Evolutionary conservation across 2,888 invertebrate genomes (phyloP), one percentile per base, ranked within the genome.

Genomic region (Coelinius sp.): DNA sequence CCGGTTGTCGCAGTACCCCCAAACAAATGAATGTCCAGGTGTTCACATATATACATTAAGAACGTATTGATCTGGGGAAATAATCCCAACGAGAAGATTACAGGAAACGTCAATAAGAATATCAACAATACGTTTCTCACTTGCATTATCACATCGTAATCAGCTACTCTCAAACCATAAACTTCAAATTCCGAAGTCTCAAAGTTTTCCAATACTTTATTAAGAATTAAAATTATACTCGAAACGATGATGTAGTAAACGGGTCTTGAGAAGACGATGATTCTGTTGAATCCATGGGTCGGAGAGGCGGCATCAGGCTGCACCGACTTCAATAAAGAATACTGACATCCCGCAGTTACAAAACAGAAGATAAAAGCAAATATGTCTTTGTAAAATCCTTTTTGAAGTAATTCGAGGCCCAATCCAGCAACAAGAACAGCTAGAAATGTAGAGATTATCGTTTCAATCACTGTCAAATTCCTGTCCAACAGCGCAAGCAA

Each of bases 221-320:
- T 84, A 10, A 87, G 80, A 0, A 85, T 83, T 20, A 88, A 74
- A 56, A 86, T 83, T 17, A 85, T 73, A 20, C 86, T 82, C 14
- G 86, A 84, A 68, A 95, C 94, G 46, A 97, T 83, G 81, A 95
- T 95, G 85, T 97, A 99, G 88, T 98, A 99, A 14, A 97, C 94
- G 4, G 98, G 96, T 75, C 97, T 91, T 22, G 97, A 97, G 86
- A 97, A 98, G 38, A 97, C 95, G 41, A 98, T 97, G 81, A 97
- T 93, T 81, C 96, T 93, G 87, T 99, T 99, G 85, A 97, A 98
- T 10, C 98, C 98, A 88, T 99, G 99, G 44, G 98, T 97, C 0
- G 99, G 99, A 1, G 99, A 99, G 0, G 99, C 95, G 0, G 99
- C 97, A 88, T 99, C 99, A 0, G 99, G 99, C 85, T 99, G 99